phyloP scores from a whole-genome alignment of 2,888 invertebrate species.

The Agrochola lota region DNA sequence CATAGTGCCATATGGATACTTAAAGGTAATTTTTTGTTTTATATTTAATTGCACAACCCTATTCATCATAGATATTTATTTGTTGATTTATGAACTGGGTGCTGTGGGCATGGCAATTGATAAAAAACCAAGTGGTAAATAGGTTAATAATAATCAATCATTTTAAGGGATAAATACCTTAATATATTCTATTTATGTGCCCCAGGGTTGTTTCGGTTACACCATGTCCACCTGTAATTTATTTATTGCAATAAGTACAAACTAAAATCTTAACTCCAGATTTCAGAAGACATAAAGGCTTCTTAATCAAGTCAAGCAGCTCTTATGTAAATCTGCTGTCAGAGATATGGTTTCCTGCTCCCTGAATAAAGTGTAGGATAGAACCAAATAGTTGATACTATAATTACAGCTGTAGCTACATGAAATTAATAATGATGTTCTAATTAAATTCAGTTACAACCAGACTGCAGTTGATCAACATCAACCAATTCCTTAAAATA shows the following conservation, averaged over 20 bases:
- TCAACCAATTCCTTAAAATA: background rate
- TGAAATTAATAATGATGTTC: slow-evolving; percentile 30
- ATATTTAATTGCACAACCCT: too few relatives aligned
- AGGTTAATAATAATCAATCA: background rate
- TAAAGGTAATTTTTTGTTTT: too few relatives aligned
- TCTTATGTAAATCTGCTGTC: background rate
- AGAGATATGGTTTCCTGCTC: too few relatives aligned
- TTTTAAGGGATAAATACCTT: slow-evolving; percentile 27
- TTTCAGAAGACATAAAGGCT: background rate
- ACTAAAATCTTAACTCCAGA: background rate
- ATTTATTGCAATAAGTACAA: background rate
- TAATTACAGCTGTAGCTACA: slow-evolving; percentile 22
- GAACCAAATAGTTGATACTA: slow-evolving; percentile 10
- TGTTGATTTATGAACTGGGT: too few relatives aligned
- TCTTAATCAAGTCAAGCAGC: background rate
- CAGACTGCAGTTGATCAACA: background rate
- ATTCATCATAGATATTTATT: too few relatives aligned
- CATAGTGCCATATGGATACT: too few relatives aligned
- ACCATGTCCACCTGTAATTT: slow-evolving; percentile 44
- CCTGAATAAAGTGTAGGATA: background rate
- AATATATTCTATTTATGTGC: slow-evolving; percentile 23
- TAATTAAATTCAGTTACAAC: slow-evolving; percentile 3
- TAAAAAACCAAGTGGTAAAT: too few relatives aligned
- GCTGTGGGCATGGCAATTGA: too few relatives aligned
- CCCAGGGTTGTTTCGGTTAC: slow-evolving; percentile 35